Evolutionary conservation across 2,797 vertebrate genomes (phyloP).

Genomic region (Tapirus indicus): DNA sequence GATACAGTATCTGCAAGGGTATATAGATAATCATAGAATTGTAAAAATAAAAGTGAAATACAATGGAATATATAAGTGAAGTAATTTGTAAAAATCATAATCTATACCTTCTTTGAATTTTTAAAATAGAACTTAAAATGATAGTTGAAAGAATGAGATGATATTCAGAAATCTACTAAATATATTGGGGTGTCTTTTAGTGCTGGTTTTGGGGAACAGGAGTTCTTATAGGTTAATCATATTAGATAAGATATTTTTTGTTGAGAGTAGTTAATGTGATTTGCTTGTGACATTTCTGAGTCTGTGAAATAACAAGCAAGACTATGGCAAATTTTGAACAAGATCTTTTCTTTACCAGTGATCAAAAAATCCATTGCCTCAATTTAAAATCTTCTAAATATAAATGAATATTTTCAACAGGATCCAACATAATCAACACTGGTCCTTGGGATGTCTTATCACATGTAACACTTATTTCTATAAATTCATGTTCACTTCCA

Average conservation of each 20-base stretch:
- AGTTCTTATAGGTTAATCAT: conserved; percentile 36
- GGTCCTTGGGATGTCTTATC: neutral
- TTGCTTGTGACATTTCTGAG: conserved; percentile 50
- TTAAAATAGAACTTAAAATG: conserved; percentile 39
- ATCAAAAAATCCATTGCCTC: neutral
- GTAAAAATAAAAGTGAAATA: conserved; percentile 38
- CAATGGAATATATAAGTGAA: conserved; percentile 54
- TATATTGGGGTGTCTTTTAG: neutral
- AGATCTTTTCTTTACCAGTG: neutral
- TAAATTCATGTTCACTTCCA: neutral
- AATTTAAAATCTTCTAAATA: neutral
- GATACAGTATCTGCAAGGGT: neutral
- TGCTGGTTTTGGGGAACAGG: neutral
- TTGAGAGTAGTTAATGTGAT: conserved; percentile 2
- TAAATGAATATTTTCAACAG: conserved; percentile 34
- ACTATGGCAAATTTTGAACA: conserved; percentile 39
- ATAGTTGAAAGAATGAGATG: conserved; percentile 25
- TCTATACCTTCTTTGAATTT: conserved; percentile 44
- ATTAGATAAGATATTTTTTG: neutral
- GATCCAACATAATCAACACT: neutral
- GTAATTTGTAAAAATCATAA: conserved; percentile 48
- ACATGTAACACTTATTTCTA: conserved; percentile 20
- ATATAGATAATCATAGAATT: neutral
- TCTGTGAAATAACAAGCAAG: neutral
- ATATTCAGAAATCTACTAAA: conserved; percentile 20